Evolutionary conservation across 2,888 invertebrate species (phyloP).

Genomic region (Xanthia togata): DNA sequence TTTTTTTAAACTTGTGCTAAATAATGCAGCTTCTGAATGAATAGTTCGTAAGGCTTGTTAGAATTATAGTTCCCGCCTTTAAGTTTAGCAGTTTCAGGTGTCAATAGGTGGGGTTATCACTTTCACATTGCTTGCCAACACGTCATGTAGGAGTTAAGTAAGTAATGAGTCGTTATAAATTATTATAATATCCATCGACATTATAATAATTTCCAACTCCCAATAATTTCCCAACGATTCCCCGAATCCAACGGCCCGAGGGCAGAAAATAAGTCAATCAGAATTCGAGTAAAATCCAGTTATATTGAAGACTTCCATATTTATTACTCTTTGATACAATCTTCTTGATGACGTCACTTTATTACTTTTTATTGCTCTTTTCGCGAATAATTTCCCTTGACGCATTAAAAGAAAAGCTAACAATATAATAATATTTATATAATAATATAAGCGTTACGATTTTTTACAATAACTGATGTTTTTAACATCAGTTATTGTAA

Average conservation of each 20-base stretch:
- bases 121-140: not conserved
- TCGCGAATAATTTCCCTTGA: constrained; percentile 21
- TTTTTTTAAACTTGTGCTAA: not conserved
- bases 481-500: constrained; percentile 29
- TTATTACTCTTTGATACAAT: constrained; percentile 19
- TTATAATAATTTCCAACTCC: no score
- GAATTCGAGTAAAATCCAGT: not conserved
- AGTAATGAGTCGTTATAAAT: not conserved
- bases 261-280: constrained; percentile 14
- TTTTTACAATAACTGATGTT: no score
- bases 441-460: no score
- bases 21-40: no score
- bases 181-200: constrained; percentile 1
- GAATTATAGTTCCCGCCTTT: no score
- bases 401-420: constrained; percentile 7
- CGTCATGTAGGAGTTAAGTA: not conserved
- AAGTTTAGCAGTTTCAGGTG: not conserved
- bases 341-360: constrained; percentile 10
- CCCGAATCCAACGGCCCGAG: no score
- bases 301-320: constrained; percentile 1
- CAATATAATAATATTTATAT: no score
- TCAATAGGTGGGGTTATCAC: not conserved
- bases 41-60: not conserved
- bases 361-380: constrained; percentile 21
- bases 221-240: no score